Percentiles rank a stretch among this genome's conserved stretches.
Conservation (phyloP, 2,888 invertebrate species). For the Catocala nupta region DNA sequence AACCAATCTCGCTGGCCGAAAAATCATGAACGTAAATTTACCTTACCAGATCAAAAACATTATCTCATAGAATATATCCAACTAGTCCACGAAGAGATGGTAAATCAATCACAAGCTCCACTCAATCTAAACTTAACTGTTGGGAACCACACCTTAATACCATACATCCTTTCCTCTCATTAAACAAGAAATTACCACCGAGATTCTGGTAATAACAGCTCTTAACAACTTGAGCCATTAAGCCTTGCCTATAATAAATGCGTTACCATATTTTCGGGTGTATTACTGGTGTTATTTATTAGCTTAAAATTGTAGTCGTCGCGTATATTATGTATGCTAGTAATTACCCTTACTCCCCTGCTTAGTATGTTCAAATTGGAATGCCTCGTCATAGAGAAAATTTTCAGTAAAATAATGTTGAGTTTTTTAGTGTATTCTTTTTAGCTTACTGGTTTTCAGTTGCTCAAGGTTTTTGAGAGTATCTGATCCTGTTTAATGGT, state of each 20-base stretch:
- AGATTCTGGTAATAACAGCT: slow-evolving; percentile 43
- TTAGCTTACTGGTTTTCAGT: no score
- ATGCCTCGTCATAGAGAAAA: slow-evolving; percentile 16
- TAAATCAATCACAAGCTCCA: background rate
- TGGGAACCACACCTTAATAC: background rate
- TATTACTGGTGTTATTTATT: slow-evolving; percentile 82
- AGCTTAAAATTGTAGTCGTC: slow-evolving; percentile 85
- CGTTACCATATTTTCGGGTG: slow-evolving; percentile 82
- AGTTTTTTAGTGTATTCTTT: no score
- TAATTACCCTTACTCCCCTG: slow-evolving; percentile 71
- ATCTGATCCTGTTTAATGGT: no score
- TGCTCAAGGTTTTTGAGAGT: no score
- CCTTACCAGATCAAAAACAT: background rate
- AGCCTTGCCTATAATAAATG: slow-evolving; percentile 71
- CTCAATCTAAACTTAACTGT: background rate
- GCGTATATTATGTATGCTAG: slow-evolving; percentile 82
- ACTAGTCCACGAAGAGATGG: background rate
- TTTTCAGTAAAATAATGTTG: no score
- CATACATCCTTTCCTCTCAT: slow-evolving; percentile 8
- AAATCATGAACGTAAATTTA: no score
- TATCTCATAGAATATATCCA: background rate
- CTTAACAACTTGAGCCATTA: slow-evolving; percentile 56
- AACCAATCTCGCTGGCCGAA: no score
- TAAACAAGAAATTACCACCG: slow-evolving; percentile 17
- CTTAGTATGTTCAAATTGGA: slow-evolving; percentile 54